phyloP scores from a whole-genome alignment of 2,888 invertebrate species.

The Scaptomyza parva region DNA sequence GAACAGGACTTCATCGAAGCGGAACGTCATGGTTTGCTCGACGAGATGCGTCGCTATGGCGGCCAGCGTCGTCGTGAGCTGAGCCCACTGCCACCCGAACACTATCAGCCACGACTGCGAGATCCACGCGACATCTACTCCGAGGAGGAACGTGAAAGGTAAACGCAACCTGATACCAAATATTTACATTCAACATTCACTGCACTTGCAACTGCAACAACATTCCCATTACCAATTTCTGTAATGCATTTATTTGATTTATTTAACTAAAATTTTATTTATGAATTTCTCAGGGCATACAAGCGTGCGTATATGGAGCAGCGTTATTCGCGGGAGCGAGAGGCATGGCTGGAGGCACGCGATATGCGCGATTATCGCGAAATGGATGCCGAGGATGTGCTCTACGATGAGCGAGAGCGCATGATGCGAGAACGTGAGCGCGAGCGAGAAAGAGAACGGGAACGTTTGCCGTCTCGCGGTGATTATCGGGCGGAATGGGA shows the following conservation, averaged over 20 bases:
- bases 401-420: constrained; percentile 79
- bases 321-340: constrained; percentile 77
- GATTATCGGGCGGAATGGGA: constrained; percentile 83
- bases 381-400: constrained; percentile 65
- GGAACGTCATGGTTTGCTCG: constrained; percentile 77
- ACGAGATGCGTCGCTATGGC: constrained; percentile 82
- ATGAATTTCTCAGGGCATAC: constrained; percentile 64
- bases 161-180: background rate
- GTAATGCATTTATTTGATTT: background rate
- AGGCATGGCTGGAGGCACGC: constrained; percentile 74
- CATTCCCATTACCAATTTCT: too few species aligned
- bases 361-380: constrained; percentile 75
- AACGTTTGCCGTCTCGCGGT: constrained; percentile 68
- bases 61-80: constrained; percentile 81
- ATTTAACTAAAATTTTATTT: background rate
- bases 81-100: constrained; percentile 77
- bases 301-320: constrained; percentile 82
- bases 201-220: too few species aligned
- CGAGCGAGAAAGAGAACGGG: constrained; percentile 70
- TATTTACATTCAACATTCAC: too few species aligned
- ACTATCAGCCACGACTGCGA: constrained; percentile 76
- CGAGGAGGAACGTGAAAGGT: constrained; percentile 82
- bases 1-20: constrained; percentile 73
- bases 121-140: constrained; percentile 82
- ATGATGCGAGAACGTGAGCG: constrained; percentile 71